Evolutionary conservation across 92 coral and sea anemone species (phyloP).

Genomic region (Diadumene lineata): DNA sequence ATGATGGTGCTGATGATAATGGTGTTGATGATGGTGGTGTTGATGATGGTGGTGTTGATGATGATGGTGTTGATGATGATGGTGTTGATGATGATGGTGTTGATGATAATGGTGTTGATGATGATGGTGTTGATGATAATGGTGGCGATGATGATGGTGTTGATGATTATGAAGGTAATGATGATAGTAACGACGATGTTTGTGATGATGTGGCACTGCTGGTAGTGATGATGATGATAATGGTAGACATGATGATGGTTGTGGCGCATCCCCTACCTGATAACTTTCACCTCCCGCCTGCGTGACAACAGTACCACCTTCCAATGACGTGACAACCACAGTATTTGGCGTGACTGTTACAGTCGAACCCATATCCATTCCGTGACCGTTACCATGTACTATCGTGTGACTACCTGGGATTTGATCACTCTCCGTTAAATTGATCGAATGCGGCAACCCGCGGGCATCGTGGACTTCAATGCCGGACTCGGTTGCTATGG

Average conservation of each 20-base stretch:
- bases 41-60: neutral
- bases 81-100: neutral
- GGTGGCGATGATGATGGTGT: neutral
- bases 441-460: slow-evolving; percentile 68
- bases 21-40: neutral
- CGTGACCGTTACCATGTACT: slow-evolving; percentile 66
- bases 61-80: neutral
- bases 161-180: neutral
- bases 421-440: slow-evolving; percentile 57
- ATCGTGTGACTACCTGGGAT: slow-evolving; percentile 44
- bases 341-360: slow-evolving; percentile 84
- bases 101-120: neutral
- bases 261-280: neutral
- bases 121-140: neutral
- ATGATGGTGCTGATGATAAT: neutral
- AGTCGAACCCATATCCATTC: slow-evolving; percentile 60
- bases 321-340: slow-evolving; percentile 85
- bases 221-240: neutral
- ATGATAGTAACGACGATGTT: neutral
- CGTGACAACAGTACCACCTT: slow-evolving; percentile 66
- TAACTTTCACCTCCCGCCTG: slow-evolving; percentile 39
- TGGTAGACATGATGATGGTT: neutral
- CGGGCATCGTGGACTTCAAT: slow-evolving; percentile 78
- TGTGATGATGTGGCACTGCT: neutral
- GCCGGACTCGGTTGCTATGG: slow-evolving; percentile 95